Evolutionary conservation across 1,140 invertebrate species (phyloP).

Genomic region (Sitophilus oryzae): DNA sequence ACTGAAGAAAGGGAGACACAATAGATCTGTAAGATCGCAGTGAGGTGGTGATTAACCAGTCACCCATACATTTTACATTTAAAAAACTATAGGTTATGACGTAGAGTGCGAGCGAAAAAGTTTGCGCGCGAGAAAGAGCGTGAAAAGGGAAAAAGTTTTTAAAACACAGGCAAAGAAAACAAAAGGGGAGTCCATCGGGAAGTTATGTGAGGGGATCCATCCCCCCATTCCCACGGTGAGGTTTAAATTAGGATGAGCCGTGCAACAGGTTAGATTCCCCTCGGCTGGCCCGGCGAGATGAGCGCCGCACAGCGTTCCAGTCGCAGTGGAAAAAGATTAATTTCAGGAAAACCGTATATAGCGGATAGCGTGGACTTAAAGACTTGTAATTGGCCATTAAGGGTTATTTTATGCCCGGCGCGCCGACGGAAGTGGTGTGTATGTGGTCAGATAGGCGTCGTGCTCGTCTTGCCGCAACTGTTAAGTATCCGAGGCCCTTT

Average conservation of each 20-base stretch:
- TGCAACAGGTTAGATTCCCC: constrained; percentile 32
- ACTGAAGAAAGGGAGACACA: no score
- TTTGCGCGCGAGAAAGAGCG: no score
- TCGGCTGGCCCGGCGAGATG: constrained; percentile 7
- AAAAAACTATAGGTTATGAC: no score
- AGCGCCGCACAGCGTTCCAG: constrained; percentile 3
- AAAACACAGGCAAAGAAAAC: no score
- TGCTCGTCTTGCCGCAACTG: constrained; percentile 32
- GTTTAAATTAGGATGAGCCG: constrained; percentile 34
- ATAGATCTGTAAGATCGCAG: no score
- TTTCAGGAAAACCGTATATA: constrained; percentile 23
- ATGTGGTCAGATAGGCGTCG: constrained; percentile 38
- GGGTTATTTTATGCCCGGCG: constrained; percentile 37
- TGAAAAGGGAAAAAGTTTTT: no score
- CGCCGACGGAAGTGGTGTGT: constrained; percentile 32
- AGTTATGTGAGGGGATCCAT: no score
- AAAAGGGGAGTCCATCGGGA: no score
- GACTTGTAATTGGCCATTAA: constrained; percentile 40
- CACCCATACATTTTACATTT: no score
- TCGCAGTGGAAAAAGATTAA: constrained; percentile 23
- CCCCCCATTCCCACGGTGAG: no score
- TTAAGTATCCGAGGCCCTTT: constrained; percentile 38
- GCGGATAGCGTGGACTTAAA: constrained; percentile 29
- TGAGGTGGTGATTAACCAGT: no score
- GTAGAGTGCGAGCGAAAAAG: no score